A percentile compares a stretch with the other conserved stretches of the same genome.
phyloP scores from a whole-genome alignment of 2,797 vertebrate genomes.

The Tapirus indicus region DNA sequence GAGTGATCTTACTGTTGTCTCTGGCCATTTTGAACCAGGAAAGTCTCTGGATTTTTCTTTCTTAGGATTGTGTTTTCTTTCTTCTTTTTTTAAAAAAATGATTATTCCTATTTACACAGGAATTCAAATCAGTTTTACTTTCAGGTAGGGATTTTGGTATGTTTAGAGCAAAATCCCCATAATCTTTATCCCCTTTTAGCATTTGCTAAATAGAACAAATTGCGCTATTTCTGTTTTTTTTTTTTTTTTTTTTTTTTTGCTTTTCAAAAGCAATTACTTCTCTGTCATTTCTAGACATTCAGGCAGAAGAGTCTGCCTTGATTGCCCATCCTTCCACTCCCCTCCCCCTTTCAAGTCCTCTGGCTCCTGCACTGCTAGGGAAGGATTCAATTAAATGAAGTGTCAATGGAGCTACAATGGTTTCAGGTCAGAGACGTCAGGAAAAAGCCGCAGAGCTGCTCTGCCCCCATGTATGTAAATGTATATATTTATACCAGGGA shows the following conservation, averaged over 20 bases:
- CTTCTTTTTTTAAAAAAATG: conserved; percentile 25
- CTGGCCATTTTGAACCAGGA: conserved; percentile 71
- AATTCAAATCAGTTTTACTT: conserved; percentile 40
- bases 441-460: conserved; percentile 85
- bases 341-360: conserved; percentile 80
- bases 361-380: conserved; percentile 89
- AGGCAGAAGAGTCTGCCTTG: conserved; percentile 92
- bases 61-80: conserved; percentile 12
- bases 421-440: conserved; percentile 90
- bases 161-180: conserved; percentile 80
- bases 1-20: conserved; percentile 77
- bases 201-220: conserved; percentile 94
- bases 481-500: conserved; percentile 90
- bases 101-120: conserved; percentile 55
- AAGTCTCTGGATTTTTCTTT: conserved; percentile 58
- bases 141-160: conserved; percentile 75
- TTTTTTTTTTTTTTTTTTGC: conserved; percentile 88
- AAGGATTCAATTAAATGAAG: conserved; percentile 98
- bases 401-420: conserved; percentile 94
- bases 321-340: conserved; percentile 90
- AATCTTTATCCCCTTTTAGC: conserved; percentile 85
- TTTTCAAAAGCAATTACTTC: conserved; percentile 97
- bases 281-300: conserved; percentile 96
- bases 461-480: conserved; percentile 89
- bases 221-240: conserved; percentile 90